phyloP scores from a whole-genome alignment of 2,797 vertebrate genomes.

The Echiichthys vipera region DNA sequence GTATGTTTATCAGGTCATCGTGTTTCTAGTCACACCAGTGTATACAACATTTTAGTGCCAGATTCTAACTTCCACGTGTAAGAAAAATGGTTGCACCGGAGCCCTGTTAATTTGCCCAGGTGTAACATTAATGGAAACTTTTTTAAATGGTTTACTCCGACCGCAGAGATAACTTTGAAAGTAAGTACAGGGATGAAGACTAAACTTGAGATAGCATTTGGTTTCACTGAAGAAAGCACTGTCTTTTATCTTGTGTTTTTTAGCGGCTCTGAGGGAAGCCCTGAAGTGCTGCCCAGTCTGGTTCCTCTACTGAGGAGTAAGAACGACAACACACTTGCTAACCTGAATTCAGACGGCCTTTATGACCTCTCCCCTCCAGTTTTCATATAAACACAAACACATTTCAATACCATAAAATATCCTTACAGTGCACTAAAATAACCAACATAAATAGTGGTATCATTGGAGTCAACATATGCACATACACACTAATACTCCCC shows the following conservation, averaged over 20 bases:
- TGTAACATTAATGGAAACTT: background rate
- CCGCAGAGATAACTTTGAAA: background rate
- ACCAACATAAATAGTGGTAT: background rate
- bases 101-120: background rate
- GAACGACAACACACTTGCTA: conserved; percentile 20
- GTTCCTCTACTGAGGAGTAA: conserved; percentile 44
- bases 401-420: background rate
- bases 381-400: conserved; percentile 13
- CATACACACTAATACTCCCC: background rate
- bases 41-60: conserved; percentile 10
- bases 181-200: background rate
- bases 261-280: conserved; percentile 48
- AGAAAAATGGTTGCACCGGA: background rate
- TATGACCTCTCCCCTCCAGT: conserved; percentile 19
- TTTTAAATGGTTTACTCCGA: background rate
- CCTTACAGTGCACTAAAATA: background rate
- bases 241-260: conserved; percentile 9
- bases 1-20: conserved; percentile 9
- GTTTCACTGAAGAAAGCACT: background rate
- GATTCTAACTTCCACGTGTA: background rate
- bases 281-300: conserved; percentile 45
- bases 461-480: background rate
- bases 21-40: background rate
- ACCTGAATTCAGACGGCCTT: conserved; percentile 20
- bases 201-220: conserved; percentile 1